Evolutionary conservation across 2,113 vertebrate genomes (phyloP).

Genomic region (Podarcis muralis): DNA sequence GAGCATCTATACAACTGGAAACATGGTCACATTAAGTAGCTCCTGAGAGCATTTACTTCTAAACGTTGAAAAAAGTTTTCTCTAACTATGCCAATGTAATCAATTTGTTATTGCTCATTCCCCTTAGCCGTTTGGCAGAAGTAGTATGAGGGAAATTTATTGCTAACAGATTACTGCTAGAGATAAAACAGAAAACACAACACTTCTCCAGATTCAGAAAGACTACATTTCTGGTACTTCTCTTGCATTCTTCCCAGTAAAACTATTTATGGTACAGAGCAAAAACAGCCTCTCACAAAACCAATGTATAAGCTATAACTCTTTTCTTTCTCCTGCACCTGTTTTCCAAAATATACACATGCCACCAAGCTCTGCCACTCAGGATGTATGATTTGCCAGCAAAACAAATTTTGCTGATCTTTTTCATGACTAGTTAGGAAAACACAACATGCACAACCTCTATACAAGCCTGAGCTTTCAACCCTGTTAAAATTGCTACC

Average conservation of each 20-base stretch:
- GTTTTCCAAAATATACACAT: not conserved
- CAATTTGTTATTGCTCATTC: not conserved
- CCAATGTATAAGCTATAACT: not conserved
- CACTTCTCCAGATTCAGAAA: not conserved
- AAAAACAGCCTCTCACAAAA: not conserved
- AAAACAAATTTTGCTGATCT: not conserved
- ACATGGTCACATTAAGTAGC: not conserved
- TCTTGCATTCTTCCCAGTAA: not conserved
- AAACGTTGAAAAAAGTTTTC: not conserved
- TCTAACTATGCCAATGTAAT: not conserved
- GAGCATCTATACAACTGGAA: not conserved
- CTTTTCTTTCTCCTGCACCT: not conserved
- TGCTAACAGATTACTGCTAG: not conserved
- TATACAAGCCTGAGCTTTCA: slow-evolving; percentile 40
- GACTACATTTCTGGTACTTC: not conserved
- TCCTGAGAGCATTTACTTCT: not conserved
- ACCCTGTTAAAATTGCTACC: slow-evolving; percentile 53
- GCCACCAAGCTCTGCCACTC: not conserved
- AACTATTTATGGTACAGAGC: not conserved
- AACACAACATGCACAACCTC: not conserved
- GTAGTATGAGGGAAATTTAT: not conserved
- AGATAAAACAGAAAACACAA: not conserved
- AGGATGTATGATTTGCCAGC: fast-evolving
- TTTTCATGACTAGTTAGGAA: not conserved
- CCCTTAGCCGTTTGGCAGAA: not conserved